Base-by-base conservation (phyloP, 2,113 vertebrate genomes). In the Thunnus thynnus region DNA sequence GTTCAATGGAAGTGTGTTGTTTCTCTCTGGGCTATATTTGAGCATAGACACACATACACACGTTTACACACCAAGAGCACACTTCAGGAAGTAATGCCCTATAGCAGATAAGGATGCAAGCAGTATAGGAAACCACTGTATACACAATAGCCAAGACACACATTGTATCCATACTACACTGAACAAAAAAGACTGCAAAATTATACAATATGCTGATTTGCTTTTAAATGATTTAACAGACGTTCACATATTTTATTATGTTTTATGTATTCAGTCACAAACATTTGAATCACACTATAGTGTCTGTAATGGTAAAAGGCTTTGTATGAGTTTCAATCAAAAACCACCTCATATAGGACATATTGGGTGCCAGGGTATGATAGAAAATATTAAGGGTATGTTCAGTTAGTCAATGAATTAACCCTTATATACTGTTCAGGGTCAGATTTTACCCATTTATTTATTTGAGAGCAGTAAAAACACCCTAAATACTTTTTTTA, bases 41-140 rank as follows among this genome's bases (percentile, higher is more conserved):
- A 64, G 54, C 20, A 46, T 27, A 51, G 22, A 32, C 41, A 68
- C 22, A 27, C 36, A 66, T 47, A 68, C 22, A 68, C 22, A 27
- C 36, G 60, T 46, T 7, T 48, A 70, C 20, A 70, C 52, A 67
- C 13, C 1, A 51, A 20, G 75, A 63, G 51, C 48, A 70, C 56
- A 64, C 78, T 80, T 77, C n/a, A 84, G 76, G 85, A 84, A 88
- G 85, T 88, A 91, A 88, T 88, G 76, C 57, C 10, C 27, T 30
- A 7, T 5, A 65, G 55, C 64, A 69, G 86, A 87, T 89, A 88
- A 87, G 67, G 66, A 82, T 27, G 63, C 50, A 78, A 69, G 13
- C 61, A 75, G n/a, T 72, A 11, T 13, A 58, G 72, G 65, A 25
- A 82, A 16, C 47, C 51, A 32, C n/a, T 22, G n/a, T 46, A 68